Evolutionary conservation across 2,888 invertebrate species (phyloP).

Genomic region (Nebria brevicollis): DNA sequence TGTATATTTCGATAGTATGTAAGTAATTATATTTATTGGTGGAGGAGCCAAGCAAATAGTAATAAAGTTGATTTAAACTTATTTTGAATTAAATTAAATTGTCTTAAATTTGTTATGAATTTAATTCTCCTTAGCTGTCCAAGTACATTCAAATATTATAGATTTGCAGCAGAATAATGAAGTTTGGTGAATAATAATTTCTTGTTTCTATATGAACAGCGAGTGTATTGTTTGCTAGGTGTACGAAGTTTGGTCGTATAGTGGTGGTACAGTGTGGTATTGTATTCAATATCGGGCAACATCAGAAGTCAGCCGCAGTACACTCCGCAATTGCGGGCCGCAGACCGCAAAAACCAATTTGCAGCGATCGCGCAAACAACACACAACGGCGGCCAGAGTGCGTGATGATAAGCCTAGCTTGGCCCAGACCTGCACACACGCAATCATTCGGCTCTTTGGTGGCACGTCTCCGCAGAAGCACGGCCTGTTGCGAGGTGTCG

Average conservation of each 20-base stretch:
- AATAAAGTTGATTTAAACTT: too few relatives aligned
- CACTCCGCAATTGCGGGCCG: conserved; percentile 9
- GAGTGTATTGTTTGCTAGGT: not conserved
- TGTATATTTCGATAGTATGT: too few relatives aligned
- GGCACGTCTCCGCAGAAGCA: conserved; percentile 4
- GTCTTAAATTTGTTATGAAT: too few relatives aligned
- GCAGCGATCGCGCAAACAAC: not conserved
- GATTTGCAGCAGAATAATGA: too few relatives aligned
- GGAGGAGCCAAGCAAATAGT: too few relatives aligned
- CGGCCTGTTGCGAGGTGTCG: not conserved
- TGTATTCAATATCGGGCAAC: conserved; percentile 21
- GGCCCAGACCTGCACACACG: not conserved
- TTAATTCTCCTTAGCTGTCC: too few relatives aligned
- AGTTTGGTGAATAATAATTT: too few relatives aligned
- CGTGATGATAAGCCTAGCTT: not conserved
- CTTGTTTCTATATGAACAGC: too few relatives aligned
- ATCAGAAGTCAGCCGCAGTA: conserved; percentile 26
- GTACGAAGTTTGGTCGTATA: not conserved
- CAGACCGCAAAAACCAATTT: conserved; percentile 34
- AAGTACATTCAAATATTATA: too few relatives aligned
- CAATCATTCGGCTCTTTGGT: not conserved
- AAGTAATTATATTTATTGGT: too few relatives aligned
- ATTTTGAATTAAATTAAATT: too few relatives aligned
- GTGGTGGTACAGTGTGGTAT: not conserved
- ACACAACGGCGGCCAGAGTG: not conserved